phyloP scores from a whole-genome alignment of 2,797 vertebrate species.

The Tauraco hartlaubi region DNA sequence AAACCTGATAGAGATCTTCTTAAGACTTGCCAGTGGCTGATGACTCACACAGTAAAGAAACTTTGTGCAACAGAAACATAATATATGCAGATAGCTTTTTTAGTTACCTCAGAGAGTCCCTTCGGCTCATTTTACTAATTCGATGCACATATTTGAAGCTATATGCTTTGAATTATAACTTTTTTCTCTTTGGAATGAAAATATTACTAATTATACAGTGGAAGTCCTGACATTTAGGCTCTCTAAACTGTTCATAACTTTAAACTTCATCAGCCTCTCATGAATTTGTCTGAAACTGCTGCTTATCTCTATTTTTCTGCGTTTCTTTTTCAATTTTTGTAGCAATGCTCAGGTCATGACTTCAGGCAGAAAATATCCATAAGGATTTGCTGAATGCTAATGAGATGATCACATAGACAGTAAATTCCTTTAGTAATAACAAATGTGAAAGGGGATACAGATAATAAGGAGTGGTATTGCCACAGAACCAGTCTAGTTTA shows the following conservation, averaged over 20 bases:
- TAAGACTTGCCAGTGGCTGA: slow-evolving; percentile 1
- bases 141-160: slow-evolving; percentile 3
- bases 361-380: not conserved
- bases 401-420: not conserved
- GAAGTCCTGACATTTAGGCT: not conserved
- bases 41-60: slow-evolving; percentile 34
- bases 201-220: not conserved
- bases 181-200: not conserved
- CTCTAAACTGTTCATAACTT: not conserved
- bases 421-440: not conserved
- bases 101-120: not conserved
- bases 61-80: not conserved
- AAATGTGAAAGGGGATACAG: not conserved
- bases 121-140: slow-evolving; percentile 7
- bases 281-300: not conserved
- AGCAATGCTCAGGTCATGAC: not conserved
- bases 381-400: slow-evolving; percentile 1
- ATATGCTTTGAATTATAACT: not conserved
- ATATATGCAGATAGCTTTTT: slow-evolving; percentile 14
- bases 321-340: not conserved
- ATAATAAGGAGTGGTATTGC: not conserved
- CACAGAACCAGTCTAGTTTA: not conserved
- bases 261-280: not conserved
- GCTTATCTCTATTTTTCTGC: not conserved
- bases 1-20: not conserved